Evolutionary conservation across 2,797 vertebrate genomes (phyloP), one percentile per base, ranked within the genome.

Genomic region (Amniataba percoides): DNA sequence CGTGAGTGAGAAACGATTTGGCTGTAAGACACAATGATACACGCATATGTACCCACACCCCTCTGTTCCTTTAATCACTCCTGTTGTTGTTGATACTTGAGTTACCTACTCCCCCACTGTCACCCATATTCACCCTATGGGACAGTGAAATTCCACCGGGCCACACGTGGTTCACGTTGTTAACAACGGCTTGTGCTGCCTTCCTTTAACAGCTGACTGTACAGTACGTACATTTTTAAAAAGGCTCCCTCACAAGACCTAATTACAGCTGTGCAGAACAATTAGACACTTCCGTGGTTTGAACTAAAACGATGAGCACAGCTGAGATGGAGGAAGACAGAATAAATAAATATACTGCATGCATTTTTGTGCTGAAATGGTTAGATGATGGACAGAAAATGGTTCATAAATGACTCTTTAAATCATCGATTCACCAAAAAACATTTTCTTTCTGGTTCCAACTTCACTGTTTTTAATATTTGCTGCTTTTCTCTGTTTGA

Each of bases 141-240:
- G 70, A 85, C n/a, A 14, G 11, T 78, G 82, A 83, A 86, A 91
- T 84, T 91, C 85, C 83, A 83, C 71, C 56, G 61, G 82, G 63
- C 77, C 66, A 34, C 66, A 87, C 62, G 61, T 53, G 49, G 40
- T 34, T 72, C 78, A 72, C 68, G 5, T 58, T 57, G 36, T 77
- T 73, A 83, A 90, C 85, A 87, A 87, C 58, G 63, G 27, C 19
- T 43, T 51, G 58, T 49, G 23, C 12, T n/a, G 59, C 40, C 53
- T 48, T 78, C 52, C 57, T 58, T 74, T 60, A 77, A 84, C 72
- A 71, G 36, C 81, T 27, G 78, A 77, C 61, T 77, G 66, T 79
- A 71, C 82, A 74, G 74, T 25, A 21, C 1, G 69, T 77, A 66
- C 76, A 70, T 73, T 66, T 80, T 64, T n/a, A 36, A 82, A 88